Percentiles rank a stretch among this genome's conserved stretches.
phyloP scores from a whole-genome alignment of 92 coral and sea anemone genomes.

The Isaurus tuberculatus region DNA sequence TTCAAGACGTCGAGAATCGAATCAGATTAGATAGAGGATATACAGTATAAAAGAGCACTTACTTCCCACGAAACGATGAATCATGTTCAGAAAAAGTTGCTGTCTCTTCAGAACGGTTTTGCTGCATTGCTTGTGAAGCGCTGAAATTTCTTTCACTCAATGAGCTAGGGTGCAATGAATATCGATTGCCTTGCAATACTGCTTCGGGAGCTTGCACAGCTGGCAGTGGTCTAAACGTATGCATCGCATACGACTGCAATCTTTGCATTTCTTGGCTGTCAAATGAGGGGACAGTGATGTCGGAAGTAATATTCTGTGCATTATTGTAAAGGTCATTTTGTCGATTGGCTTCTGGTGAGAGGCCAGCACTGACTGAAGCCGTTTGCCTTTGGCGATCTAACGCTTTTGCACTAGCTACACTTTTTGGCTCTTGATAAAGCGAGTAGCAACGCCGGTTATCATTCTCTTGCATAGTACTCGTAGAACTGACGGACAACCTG shows the following conservation, averaged over 20 bases:
- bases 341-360: neutral
- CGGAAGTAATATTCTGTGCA: neutral
- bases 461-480: neutral
- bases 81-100: constrained; percentile 7
- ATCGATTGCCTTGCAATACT: neutral
- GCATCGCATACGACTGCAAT: neutral
- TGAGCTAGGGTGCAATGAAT: constrained; percentile 11
- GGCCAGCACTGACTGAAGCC: neutral
- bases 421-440: constrained; percentile 23
- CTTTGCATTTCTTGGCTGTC: neutral
- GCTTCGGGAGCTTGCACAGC: neutral
- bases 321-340: neutral
- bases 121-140: neutral
- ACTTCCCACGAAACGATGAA: constrained; percentile 19
- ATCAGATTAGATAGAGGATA: neutral
- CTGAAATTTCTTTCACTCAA: neutral
- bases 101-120: neutral
- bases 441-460: neutral
- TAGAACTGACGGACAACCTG: constrained; percentile 5
- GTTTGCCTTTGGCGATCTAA: neutral
- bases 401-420: neutral
- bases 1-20: neutral
- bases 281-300: neutral
- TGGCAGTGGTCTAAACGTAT: constrained; percentile 15
- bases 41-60: neutral